A percentile compares a stretch with the other conserved stretches of the same genome.
Conservation (phyloP, 2,888 invertebrate genomes). For the Agrochola lota region DNA sequence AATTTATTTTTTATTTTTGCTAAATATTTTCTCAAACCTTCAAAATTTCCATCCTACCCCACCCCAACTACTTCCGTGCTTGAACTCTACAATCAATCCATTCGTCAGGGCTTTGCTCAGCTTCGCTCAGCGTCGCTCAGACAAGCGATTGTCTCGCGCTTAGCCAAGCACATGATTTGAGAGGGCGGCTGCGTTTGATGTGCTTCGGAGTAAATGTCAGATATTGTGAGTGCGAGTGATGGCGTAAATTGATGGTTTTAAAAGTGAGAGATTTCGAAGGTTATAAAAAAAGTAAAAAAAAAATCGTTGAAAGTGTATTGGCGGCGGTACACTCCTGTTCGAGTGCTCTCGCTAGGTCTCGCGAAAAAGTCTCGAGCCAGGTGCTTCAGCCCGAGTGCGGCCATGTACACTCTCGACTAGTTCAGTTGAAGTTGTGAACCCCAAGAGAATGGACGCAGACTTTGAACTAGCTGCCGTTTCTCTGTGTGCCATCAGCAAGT, state of each 20-base stretch:
- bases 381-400: too few relatives aligned
- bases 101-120: conserved; percentile 29
- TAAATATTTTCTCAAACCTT: not conserved
- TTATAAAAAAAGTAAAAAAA: too few relatives aligned
- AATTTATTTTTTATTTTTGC: not conserved
- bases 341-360: too few relatives aligned
- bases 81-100: conserved; percentile 45
- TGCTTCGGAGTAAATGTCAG: conserved; percentile 24
- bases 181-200: conserved; percentile 49
- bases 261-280: not conserved
- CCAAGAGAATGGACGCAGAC: too few relatives aligned
- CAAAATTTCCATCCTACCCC: not conserved
- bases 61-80: conserved; percentile 1
- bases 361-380: too few relatives aligned
- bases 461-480: too few relatives aligned
- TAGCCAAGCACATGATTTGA: conserved; percentile 63
- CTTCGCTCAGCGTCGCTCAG: conserved; percentile 36
- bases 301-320: too few relatives aligned
- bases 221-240: conserved; percentile 18
- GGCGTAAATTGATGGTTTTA: not conserved
- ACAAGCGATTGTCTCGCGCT: conserved; percentile 66
- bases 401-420: too few relatives aligned
- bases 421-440: too few relatives aligned
- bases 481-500: too few relatives aligned
- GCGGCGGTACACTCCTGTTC: too few relatives aligned